Conservation (phyloP, 2,113 vertebrate genomes). For the Cyphomyrus plagiostoma region DNA sequence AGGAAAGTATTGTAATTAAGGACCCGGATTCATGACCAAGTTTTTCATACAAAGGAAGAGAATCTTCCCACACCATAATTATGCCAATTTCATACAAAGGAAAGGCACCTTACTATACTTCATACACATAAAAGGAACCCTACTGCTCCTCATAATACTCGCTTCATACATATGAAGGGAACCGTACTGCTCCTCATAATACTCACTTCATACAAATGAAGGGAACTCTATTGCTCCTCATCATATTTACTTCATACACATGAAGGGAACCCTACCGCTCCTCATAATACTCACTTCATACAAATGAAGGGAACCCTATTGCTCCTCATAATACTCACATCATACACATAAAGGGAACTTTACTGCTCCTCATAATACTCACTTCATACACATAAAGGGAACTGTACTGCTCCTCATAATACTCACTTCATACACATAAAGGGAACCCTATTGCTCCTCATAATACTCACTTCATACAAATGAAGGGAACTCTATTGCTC, state of each 20-base stretch:
- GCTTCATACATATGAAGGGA: background rate
- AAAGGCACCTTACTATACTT: background rate
- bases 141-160: background rate
- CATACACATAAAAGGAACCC: background rate
- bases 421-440: background rate
- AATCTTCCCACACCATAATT: constrained; percentile 72
- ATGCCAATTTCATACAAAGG: constrained; percentile 83
- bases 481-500: background rate
- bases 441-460: background rate
- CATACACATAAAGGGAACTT: background rate
- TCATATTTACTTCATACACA: background rate
- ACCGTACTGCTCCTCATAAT: background rate
- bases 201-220: background rate
- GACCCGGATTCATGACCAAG: background rate
- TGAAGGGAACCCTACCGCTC: background rate
- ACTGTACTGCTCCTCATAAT: background rate
- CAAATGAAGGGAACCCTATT: background rate
- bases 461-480: background rate
- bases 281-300: background rate
- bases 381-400: background rate
- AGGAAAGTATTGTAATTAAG: background rate
- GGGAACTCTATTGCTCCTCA: background rate
- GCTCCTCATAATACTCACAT: background rate
- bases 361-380: background rate
- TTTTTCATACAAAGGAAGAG: background rate